Evolutionary conservation across 2,888 invertebrate genomes (phyloP), one percentile per base, ranked within the genome.

Genomic region (Hypercompe scribonia): DNA sequence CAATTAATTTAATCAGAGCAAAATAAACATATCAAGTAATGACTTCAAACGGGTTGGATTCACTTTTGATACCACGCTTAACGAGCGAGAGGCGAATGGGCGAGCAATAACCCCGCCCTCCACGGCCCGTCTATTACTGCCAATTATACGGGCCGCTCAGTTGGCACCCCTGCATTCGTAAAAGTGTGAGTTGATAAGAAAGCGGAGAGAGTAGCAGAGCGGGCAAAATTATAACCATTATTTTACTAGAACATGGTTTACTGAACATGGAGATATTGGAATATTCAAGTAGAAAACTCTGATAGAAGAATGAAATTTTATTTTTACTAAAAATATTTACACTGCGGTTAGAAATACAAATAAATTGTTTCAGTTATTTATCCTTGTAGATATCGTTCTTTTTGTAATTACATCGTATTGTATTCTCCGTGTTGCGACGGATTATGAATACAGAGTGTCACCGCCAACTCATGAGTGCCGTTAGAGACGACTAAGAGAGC

Each of bases 131-230:
- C 84, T 82, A 86, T 91, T 89, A 89, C 88, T 86, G 88, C 88
- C 93, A 87, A 87, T 89, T 88, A 89, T 84, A 82, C 81, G 85
- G 77, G 81, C 77, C 81, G 81, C 78, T 81, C 76, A 78, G 90
- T 92, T 93, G 91, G 92, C 91, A 92, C 88, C 91, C 89, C 91
- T 93, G 91, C 89, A 88, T 83, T 86, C 75, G 80, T 87, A 85
- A 82, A 80, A 81, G 68, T 28, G 54, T n/a, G 75, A 42, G 50
- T 71, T 76, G 84, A 31, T 68, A 83, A 79, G 80, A 4, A 63
- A 61, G 68, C 67, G 68, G 42, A 72, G 69, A 42, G 76, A 42
- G 46, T 65, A 70, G 71, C 65, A 28, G 58, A 71, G 65, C 68
- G 71, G 24, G 15, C 8, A 3, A 64, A 72, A 63, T 39, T 42